phyloP scores from a whole-genome alignment of 2,113 vertebrate genomes.

The Mobula hypostoma region DNA sequence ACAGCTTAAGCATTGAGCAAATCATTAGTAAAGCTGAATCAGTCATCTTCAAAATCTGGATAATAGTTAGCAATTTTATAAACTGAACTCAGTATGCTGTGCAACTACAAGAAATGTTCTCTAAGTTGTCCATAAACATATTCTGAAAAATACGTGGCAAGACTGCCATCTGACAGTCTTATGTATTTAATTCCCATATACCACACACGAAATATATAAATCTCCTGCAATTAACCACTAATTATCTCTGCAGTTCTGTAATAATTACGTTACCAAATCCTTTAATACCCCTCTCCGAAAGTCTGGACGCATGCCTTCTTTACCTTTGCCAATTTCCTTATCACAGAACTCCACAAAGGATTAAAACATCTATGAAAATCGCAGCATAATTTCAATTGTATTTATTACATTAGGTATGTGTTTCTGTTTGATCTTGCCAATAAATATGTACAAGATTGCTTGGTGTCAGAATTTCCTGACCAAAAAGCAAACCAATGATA shows the following conservation, averaged over 20 bases:
- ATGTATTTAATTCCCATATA: not conserved
- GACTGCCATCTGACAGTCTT: not conserved
- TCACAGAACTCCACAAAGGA: conserved; percentile 5
- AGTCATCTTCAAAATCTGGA: not conserved
- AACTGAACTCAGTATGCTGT: not conserved
- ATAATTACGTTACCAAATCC: not conserved
- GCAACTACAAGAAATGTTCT: not conserved
- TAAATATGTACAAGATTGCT: not conserved
- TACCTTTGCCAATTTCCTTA: conserved; percentile 2
- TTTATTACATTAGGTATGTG: not conserved
- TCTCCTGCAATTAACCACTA: not conserved
- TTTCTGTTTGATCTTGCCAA: not conserved
- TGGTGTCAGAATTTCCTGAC: not conserved
- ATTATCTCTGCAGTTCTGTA: not conserved
- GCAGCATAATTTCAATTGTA: not conserved
- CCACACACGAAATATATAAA: not conserved
- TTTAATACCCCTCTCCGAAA: conserved; percentile 6
- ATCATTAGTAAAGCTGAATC: not conserved
- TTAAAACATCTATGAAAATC: conserved; percentile 19
- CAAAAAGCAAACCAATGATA: not conserved
- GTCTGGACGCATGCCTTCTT: not conserved
- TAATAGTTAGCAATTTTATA: not conserved
- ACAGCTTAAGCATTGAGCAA: not conserved
- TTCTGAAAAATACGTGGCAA: not conserved
- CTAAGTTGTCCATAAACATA: not conserved